These are phyloP conservation scores for Solenopsis invicta DNA, from an alignment of 1,140 invertebrate species.

Conservation along the genomic window DNA sequence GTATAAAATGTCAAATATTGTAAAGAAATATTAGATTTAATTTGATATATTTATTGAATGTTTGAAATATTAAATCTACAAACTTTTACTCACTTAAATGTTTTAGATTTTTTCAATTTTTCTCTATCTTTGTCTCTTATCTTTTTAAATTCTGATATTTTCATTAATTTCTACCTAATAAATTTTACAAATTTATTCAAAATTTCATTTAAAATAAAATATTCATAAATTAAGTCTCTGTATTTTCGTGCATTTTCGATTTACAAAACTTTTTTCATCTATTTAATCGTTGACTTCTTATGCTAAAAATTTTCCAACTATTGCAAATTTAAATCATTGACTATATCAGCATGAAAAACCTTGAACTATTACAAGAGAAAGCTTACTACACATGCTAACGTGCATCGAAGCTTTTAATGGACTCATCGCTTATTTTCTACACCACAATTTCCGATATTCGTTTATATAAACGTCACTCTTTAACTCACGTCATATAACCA, in stretches of 20 bases:
- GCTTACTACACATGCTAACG: background rate
- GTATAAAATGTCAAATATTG: background rate
- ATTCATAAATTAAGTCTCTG: background rate
- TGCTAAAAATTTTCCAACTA: background rate
- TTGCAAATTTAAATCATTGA: background rate
- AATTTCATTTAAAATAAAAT: background rate
- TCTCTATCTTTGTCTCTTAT: background rate
- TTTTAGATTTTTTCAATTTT: background rate
- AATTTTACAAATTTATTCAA: background rate
- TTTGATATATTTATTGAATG: constrained; percentile 15
- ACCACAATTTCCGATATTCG: constrained; percentile 26
- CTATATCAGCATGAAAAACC: background rate
- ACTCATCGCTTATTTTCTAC: constrained; percentile 41
- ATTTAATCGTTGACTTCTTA: background rate
- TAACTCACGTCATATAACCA: constrained; percentile 40
- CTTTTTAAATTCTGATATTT: background rate
- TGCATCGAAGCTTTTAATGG: constrained; percentile 27
- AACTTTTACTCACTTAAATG: background rate
- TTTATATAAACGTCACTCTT: constrained; percentile 40
- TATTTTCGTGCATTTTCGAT: background rate
- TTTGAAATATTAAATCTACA: background rate
- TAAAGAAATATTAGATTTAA: background rate
- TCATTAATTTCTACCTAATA: background rate
- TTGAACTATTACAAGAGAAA: constrained; percentile 42
- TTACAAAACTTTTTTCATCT: constrained; percentile 5